These are phyloP conservation scores for Arctia plantaginis DNA, from an alignment of 2,888 invertebrate species.

Conservation along the genomic window DNA sequence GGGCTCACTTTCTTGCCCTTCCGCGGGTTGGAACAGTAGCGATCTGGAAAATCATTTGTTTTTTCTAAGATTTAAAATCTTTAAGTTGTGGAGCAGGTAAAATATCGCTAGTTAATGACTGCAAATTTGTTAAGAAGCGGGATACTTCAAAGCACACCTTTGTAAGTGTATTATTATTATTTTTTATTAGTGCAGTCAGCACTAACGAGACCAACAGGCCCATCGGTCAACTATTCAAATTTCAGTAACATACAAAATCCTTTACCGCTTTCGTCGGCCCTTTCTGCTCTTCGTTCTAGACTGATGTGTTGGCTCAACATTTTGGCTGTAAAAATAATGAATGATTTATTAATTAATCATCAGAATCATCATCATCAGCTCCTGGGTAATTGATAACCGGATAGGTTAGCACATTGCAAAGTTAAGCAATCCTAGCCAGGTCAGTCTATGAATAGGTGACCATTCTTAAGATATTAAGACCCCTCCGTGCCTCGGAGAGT, in stretches of 20 bases:
- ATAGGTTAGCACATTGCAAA: too few species aligned
- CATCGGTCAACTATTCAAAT: background rate
- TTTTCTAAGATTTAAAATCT: background rate
- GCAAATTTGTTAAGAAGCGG: background rate
- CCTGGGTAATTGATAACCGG: too few species aligned
- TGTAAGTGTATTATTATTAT: too few species aligned
- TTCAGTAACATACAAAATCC: background rate
- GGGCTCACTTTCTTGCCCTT: conserved; percentile 3
- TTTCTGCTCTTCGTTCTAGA: conserved; percentile 5
- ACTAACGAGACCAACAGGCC: too few species aligned
- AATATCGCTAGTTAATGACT: background rate
- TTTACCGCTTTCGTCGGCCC: background rate
- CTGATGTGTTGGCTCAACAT: background rate
- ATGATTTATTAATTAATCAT: background rate
- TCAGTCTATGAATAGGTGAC: too few species aligned
- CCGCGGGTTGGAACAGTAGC: conserved; percentile 13
- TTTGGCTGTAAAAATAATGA: conserved; percentile 1
- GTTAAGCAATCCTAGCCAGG: too few species aligned
- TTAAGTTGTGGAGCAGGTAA: background rate
- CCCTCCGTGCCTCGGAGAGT: too few species aligned
- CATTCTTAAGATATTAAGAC: too few species aligned
- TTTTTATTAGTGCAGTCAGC: too few species aligned
- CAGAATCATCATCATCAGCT: too few species aligned
- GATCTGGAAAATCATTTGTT: conserved; percentile 9
- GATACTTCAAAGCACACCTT: background rate